Conservation (phyloP, 30 jellyfish, hydroid and myxozoan genomes). For the Nemopilema nomurai region DNA sequence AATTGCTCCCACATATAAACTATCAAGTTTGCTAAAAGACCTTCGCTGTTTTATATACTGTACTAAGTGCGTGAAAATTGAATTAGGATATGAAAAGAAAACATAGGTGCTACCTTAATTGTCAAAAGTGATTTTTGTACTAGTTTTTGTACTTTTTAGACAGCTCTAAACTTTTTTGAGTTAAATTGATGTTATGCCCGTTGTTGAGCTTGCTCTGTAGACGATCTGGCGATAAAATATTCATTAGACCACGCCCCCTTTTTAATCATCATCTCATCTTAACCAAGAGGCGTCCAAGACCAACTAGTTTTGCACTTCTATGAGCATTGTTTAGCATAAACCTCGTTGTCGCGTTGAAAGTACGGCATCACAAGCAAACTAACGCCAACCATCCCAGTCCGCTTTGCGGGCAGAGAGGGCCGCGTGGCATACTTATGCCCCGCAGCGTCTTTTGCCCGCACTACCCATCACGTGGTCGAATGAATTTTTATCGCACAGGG, state of each 20-base stretch:
- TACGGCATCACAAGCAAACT: too few relatives aligned
- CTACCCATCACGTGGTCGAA: background rate
- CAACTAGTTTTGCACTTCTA: too few relatives aligned
- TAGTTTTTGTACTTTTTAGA: background rate
- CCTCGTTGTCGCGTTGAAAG: too few relatives aligned
- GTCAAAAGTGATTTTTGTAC: background rate
- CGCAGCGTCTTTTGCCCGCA: background rate
- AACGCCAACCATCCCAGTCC: too few relatives aligned
- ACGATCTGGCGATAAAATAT: background rate
- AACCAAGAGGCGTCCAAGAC: too few relatives aligned
- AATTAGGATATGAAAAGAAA: background rate
- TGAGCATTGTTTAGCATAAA: too few relatives aligned
- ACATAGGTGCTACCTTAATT: background rate
- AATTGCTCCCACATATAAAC: too few relatives aligned
- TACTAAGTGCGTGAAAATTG: background rate
- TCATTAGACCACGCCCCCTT: background rate
- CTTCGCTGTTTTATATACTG: too few relatives aligned
- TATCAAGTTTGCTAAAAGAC: too few relatives aligned
- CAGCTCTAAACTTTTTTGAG: background rate
- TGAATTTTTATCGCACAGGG: background rate
- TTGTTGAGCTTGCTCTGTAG: background rate
- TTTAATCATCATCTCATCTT: background rate
- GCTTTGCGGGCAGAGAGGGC: too few relatives aligned
- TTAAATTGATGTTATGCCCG: background rate
- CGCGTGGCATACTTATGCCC: too few relatives aligned